Conservation (phyloP, 1,140 invertebrate genomes). For the Danaus melanippus region DNA sequence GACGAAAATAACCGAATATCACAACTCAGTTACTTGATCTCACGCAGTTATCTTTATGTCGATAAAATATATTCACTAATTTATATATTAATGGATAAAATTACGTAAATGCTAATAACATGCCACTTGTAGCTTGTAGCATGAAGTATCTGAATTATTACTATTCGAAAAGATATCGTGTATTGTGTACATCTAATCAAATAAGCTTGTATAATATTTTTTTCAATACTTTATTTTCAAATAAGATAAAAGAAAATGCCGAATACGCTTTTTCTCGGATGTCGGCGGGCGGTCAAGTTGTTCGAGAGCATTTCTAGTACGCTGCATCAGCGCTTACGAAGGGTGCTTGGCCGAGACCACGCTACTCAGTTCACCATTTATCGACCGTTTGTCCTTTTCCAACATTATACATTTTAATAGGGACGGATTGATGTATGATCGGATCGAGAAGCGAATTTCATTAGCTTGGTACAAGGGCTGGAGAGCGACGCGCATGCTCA, state of each 20-base stretch:
- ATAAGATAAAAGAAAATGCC: conserved; percentile 29
- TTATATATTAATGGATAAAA: too few species aligned
- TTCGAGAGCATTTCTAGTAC: conserved; percentile 38
- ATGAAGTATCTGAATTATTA: too few species aligned
- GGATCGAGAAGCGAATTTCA: conserved; percentile 34
- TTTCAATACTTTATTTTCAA: background rate
- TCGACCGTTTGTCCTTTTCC: conserved; percentile 48
- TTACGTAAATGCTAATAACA: too few species aligned
- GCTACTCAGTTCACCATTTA: conserved; percentile 38
- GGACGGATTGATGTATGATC: conserved; percentile 42
- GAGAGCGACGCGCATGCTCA: conserved; percentile 50
- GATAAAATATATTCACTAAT: too few species aligned
- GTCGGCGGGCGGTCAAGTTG: conserved; percentile 58
- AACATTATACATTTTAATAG: conserved; percentile 42
- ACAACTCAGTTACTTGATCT: conserved; percentile 26
- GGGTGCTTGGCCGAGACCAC: conserved; percentile 40
- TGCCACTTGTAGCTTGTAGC: too few species aligned
- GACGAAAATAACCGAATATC: conserved; percentile 53
- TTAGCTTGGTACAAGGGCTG: conserved; percentile 36
- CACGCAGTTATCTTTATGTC: conserved; percentile 7
- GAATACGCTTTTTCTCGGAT: conserved; percentile 43
- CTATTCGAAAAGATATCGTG: too few species aligned
- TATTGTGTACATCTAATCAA: too few species aligned
- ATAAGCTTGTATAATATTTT: too few species aligned
- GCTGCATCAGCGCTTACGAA: conserved; percentile 49